Percentiles rank a stretch among this genome's conserved stretches.
phyloP scores from a whole-genome alignment of 2,113 vertebrate genomes.

The Paratilapia polleni region DNA sequence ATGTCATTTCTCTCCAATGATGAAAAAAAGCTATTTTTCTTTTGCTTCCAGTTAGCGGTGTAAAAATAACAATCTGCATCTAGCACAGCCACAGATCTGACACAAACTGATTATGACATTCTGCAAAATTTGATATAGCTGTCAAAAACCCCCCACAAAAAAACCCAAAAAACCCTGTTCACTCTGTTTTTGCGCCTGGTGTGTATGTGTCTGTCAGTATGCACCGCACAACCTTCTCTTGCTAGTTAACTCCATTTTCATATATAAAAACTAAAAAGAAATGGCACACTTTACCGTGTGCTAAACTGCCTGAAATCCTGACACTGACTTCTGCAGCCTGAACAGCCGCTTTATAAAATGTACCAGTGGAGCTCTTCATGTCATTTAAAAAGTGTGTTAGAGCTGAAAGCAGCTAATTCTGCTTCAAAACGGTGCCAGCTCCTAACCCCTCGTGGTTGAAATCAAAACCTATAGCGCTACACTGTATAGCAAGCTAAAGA shows the following conservation, averaged over 20 bases:
- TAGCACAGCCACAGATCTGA: background rate
- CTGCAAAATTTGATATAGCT: background rate
- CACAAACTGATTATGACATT: background rate
- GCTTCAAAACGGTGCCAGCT: background rate
- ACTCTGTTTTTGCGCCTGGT: background rate
- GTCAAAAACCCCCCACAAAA: background rate
- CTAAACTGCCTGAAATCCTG: background rate
- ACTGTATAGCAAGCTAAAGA: background rate
- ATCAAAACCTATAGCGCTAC: background rate
- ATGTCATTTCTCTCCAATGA: background rate
- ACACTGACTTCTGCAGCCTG: background rate
- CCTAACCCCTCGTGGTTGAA: background rate
- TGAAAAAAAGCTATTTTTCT: background rate
- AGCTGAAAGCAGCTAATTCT: background rate
- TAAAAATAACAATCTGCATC: background rate
- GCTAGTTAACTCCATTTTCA: background rate
- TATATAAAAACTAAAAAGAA: background rate
- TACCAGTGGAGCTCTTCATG: background rate
- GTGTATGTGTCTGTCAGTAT: background rate
- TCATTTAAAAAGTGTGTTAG: background rate
- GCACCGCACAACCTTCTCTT: background rate
- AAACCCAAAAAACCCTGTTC: background rate
- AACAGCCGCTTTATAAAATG: background rate
- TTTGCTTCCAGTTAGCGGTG: background rate
- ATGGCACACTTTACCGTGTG: background rate